A percentile compares a stretch with the other conserved stretches of the same genome.
These are phyloP conservation scores for Tadarida brasiliensis DNA, from an alignment of 2,797 vertebrate species.

Conservation along the genomic window DNA sequence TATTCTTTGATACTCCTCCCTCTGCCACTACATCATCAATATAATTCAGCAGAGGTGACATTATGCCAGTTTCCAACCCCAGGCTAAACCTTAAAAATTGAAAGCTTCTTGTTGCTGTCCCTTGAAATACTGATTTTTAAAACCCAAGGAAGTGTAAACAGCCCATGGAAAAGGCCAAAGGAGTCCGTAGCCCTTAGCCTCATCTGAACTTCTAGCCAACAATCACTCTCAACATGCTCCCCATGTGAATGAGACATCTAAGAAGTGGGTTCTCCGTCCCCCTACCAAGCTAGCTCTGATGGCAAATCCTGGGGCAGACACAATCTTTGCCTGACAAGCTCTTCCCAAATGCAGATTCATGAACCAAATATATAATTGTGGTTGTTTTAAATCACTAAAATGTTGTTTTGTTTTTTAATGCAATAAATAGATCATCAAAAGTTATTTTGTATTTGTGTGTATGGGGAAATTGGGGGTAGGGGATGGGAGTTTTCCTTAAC, in stretches of 20 bases:
- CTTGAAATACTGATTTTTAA: background rate
- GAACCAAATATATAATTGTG: background rate
- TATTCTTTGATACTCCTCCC: background rate
- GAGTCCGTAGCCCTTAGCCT: background rate
- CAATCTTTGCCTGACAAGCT: background rate
- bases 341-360: background rate
- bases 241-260: background rate
- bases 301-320: background rate
- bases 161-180: background rate
- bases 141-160: background rate
- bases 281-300: background rate
- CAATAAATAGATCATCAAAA: background rate
- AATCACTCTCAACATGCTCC: background rate
- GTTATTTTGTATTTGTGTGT: background rate
- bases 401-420: background rate
- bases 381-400: background rate
- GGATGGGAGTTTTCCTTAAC: background rate
- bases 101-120: background rate
- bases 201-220: background rate
- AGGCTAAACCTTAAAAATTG: background rate
- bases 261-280: background rate
- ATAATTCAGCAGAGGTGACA: background rate
- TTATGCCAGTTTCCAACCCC: background rate
- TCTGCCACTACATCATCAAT: background rate
- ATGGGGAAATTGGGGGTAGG: background rate